phyloP scores from a whole-genome alignment of 2,888 invertebrate genomes.

The Oligia latruncula region DNA sequence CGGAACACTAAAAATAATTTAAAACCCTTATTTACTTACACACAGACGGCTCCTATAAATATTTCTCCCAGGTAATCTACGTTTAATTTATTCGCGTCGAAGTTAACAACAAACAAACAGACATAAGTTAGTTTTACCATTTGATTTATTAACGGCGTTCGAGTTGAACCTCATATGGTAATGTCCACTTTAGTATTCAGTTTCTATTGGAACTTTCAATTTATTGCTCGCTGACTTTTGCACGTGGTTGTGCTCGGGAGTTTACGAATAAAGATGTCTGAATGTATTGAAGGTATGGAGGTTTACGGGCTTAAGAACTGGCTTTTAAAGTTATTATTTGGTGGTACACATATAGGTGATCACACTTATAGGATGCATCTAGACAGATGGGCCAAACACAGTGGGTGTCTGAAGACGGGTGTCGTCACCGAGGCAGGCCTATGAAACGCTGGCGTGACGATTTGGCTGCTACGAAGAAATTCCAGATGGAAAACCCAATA shows the following conservation, averaged over 20 bases:
- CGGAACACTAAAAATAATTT: neutral
- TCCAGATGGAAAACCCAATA: neutral
- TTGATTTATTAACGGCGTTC: conserved; percentile 62
- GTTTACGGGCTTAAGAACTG: neutral
- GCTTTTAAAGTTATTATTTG: neutral
- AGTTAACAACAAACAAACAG: conserved; percentile 45
- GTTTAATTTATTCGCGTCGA: conserved; percentile 34
- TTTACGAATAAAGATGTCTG: conserved; percentile 17
- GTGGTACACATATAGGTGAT: no score
- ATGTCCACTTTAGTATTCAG: conserved; percentile 58
- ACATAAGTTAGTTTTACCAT: conserved; percentile 56
- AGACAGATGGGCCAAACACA: no score
- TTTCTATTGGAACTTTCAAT: conserved; percentile 63
- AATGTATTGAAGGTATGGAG: neutral
- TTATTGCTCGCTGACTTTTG: conserved; percentile 47
- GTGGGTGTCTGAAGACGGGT: no score
- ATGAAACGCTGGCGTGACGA: no score
- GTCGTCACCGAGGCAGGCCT: no score
- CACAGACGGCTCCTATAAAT: neutral
- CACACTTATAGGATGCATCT: no score
- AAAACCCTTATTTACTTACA: neutral
- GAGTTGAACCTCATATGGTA: conserved; percentile 57
- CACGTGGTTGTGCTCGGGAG: conserved; percentile 6
- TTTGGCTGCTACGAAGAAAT: no score
- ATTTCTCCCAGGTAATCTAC: conserved; percentile 37